Percentiles rank a stretch among this genome's conserved stretches.
Evolutionary conservation across 2,113 vertebrate species (phyloP).

Genomic region (Malurus cyaneus): DNA sequence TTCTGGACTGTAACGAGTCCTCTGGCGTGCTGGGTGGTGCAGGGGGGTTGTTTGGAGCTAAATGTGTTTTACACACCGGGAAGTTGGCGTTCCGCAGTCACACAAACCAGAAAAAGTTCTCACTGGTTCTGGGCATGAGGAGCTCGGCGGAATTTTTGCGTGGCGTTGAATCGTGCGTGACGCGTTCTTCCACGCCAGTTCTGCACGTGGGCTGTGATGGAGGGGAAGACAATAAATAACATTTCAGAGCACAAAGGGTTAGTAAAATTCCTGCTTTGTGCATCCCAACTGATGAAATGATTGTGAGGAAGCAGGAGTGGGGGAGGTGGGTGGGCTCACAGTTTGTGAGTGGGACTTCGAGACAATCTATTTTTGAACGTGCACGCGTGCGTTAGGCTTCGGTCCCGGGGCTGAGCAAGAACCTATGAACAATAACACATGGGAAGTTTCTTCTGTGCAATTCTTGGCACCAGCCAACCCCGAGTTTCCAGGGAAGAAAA

Average conservation of each 20-base stretch:
- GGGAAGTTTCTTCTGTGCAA: background rate
- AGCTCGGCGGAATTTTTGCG: background rate
- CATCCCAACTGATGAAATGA: background rate
- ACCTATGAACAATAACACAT: background rate
- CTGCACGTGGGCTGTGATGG: background rate
- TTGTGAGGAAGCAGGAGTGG: background rate
- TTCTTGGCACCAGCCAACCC: background rate
- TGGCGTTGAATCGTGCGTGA: background rate
- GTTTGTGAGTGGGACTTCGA: background rate
- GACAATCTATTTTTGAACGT: conserved; percentile 7
- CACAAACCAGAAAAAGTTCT: background rate
- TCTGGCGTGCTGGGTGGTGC: background rate
- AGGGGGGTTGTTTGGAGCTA: background rate
- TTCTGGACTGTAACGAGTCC: background rate
- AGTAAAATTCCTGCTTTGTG: background rate
- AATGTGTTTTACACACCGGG: background rate
- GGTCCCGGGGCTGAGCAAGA: background rate
- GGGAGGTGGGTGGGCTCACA: background rate
- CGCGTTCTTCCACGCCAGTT: background rate
- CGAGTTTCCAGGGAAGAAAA: conserved; percentile 30
- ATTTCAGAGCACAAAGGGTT: background rate
- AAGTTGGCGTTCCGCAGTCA: background rate
- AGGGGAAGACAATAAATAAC: background rate
- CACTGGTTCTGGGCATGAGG: background rate
- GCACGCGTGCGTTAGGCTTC: background rate